Conservation (phyloP, 2,797 vertebrate genomes). For the Garrulus glandarius region DNA sequence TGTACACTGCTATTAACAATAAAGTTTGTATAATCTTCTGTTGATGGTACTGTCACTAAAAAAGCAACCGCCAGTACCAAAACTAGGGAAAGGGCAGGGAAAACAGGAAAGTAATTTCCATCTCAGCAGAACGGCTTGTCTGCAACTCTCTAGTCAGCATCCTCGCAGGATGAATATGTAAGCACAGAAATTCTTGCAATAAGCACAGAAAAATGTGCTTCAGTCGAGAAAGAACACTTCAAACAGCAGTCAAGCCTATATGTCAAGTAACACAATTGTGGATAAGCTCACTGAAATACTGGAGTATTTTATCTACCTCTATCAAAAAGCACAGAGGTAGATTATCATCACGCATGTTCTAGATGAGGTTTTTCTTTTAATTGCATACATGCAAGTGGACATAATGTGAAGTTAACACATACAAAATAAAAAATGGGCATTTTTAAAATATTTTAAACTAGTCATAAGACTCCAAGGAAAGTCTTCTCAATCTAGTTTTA, state of each 20-base stretch:
- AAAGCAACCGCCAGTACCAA: not conserved
- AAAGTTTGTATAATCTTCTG: not conserved
- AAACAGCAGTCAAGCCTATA: slow-evolving; percentile 6
- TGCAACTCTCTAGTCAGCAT: not conserved
- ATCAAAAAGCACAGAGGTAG: not conserved
- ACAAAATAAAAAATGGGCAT: not conserved
- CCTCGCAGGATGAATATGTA: not conserved
- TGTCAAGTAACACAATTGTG: not conserved
- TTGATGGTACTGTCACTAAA: not conserved
- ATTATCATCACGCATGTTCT: slow-evolving; percentile 1
- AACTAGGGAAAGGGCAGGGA: not conserved
- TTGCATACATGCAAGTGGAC: not conserved
- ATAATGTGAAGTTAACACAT: not conserved
- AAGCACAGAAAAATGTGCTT: not conserved
- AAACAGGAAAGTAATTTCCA: not conserved
- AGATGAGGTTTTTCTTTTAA: not conserved
- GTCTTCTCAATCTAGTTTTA: not conserved
- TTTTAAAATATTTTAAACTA: not conserved
- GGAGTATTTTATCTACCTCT: not conserved
- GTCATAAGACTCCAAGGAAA: not conserved
- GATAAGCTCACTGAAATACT: not conserved
- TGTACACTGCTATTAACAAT: not conserved
- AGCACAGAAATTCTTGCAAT: slow-evolving; percentile 61
- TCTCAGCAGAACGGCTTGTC: not conserved
- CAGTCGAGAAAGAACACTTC: slow-evolving; percentile 25